phyloP scores from a whole-genome alignment of 2,888 invertebrate species.

The Acleris sparsana region DNA sequence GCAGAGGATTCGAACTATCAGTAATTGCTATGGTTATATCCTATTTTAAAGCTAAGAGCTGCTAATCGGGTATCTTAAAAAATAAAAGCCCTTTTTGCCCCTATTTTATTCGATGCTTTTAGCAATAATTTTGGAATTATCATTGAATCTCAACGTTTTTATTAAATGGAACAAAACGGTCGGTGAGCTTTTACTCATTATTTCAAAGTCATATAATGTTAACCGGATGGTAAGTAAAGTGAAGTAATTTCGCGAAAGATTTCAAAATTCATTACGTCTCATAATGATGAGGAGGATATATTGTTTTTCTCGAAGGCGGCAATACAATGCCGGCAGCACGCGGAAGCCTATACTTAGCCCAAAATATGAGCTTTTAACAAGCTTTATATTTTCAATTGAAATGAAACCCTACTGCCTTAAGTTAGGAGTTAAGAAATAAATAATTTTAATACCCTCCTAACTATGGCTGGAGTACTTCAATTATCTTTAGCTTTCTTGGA shows the following conservation, averaged over 20 bases:
- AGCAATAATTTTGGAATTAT: background rate
- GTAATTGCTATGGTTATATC: conserved; percentile 14
- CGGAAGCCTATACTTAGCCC: conserved; percentile 63
- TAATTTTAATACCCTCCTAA: background rate
- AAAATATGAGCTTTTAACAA: conserved; percentile 69
- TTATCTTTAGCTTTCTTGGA: conserved; percentile 17
- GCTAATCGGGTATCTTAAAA: conserved; percentile 5
- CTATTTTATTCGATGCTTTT: background rate
- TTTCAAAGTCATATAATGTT: background rate
- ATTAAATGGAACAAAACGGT: too few relatives aligned
- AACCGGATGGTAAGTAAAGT: conserved; percentile 24
- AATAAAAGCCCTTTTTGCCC: background rate
- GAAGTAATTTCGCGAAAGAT: conserved; percentile 27
- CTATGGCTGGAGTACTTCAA: conserved; percentile 8
- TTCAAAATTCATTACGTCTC: conserved; percentile 31
- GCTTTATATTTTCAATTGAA: conserved; percentile 47
- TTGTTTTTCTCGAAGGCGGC: conserved; percentile 42
- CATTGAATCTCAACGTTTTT: background rate
- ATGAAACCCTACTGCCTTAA: conserved; percentile 44
- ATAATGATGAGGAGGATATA: conserved; percentile 40
- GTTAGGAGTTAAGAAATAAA: conserved; percentile 7
- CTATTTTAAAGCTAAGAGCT: conserved; percentile 17
- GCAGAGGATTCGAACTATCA: conserved; percentile 42
- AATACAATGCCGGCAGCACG: conserved; percentile 40
- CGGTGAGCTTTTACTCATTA: conserved; percentile 8